phyloP scores from a whole-genome alignment of 1,140 invertebrate genomes.

The Drosophila virilis region DNA sequence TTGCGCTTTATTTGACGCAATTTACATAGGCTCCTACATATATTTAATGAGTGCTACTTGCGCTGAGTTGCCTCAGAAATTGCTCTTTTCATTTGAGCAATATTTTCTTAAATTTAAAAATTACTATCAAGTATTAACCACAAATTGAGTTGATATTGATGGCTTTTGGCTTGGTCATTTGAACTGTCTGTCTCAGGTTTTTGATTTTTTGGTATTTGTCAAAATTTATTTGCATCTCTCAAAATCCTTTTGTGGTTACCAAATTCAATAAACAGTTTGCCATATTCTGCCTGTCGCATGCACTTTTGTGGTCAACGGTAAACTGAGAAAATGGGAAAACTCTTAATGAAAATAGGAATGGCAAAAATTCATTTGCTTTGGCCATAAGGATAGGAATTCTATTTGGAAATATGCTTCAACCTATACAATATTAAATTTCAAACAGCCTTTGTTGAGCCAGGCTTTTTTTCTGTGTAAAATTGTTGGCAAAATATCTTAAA shows the following conservation, averaged over 20 bases:
- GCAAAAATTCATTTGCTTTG: background rate
- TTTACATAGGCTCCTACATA: conserved; percentile 38
- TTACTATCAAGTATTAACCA: conserved; percentile 26
- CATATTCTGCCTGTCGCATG: background rate
- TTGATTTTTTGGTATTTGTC: background rate
- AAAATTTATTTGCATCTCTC: conserved; percentile 22
- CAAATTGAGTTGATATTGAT: conserved; percentile 16
- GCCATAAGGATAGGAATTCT: background rate
- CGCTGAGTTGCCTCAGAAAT: conserved; percentile 14
- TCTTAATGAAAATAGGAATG: background rate
- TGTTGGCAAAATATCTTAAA: background rate
- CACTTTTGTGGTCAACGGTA: conserved; percentile 3
- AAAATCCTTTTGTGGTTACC: background rate
- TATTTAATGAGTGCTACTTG: conserved; percentile 2
- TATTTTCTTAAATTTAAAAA: conserved; percentile 10
- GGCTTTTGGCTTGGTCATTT: conserved; percentile 15
- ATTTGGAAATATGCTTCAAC: no score
- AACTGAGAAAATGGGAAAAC: conserved; percentile 1
- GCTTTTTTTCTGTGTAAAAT: background rate
- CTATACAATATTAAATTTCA: no score
- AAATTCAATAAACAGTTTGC: conserved; percentile 8
- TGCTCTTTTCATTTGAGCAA: conserved; percentile 16
- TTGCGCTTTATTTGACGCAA: conserved; percentile 73
- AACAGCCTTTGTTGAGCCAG: no score
- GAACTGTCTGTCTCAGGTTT: background rate